These are phyloP conservation scores for Callipepla squamata DNA, from an alignment of 2,113 vertebrate species.

Conservation along the genomic window DNA sequence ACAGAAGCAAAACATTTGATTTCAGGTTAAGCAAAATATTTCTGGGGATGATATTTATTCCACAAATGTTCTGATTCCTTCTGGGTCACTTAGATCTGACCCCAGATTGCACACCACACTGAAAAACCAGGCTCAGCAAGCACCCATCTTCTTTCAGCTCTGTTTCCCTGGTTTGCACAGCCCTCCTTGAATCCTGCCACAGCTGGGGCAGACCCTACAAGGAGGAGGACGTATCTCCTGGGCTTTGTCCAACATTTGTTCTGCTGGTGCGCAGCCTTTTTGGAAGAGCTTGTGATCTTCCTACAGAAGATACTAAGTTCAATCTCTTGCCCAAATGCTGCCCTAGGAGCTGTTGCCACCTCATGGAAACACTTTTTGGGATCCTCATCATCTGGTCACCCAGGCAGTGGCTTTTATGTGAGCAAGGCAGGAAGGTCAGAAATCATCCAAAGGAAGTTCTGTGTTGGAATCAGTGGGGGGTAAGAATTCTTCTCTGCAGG, in stretches of 20 bases:
- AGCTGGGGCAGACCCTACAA: background rate
- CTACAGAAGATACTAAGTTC: background rate
- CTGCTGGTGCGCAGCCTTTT: background rate
- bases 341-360: background rate
- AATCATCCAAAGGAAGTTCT: background rate
- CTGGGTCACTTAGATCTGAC: background rate
- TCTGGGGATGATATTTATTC: background rate
- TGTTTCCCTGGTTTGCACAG: background rate
- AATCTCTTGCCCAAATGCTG: background rate
- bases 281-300: background rate
- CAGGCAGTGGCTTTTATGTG: background rate
- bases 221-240: background rate
- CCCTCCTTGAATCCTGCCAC: background rate
- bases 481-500: background rate
- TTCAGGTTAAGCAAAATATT: background rate
- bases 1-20: background rate
- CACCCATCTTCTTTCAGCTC: background rate
- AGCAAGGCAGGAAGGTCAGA: background rate
- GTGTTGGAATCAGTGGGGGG: background rate
- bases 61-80: background rate
- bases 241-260: background rate
- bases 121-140: background rate
- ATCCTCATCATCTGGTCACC: accelerated
- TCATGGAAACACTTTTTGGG: background rate
- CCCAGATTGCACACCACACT: background rate